Percentiles rank a stretch among this genome's conserved stretches.
Evolutionary conservation across 2,797 vertebrate species (phyloP).

Genomic region (Sternarchorhynchus goeldii): DNA sequence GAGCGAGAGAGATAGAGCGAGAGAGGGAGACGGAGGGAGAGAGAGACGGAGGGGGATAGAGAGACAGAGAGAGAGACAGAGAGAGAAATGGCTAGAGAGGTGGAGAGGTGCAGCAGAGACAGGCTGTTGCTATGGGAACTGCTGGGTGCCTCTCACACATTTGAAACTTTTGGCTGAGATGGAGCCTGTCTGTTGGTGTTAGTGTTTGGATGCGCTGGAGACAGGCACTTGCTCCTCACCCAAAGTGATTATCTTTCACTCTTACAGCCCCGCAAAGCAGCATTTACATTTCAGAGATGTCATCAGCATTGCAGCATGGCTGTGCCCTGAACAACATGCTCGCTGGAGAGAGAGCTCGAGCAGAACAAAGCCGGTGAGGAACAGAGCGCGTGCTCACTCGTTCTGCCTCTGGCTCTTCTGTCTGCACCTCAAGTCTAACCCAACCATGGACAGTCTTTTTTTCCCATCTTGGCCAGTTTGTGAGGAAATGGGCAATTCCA

Average conservation of each 20-base stretch:
- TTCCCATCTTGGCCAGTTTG: too few relatives aligned
- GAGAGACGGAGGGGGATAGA: too few relatives aligned
- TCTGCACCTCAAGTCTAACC: too few relatives aligned
- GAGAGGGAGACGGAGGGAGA: background rate
- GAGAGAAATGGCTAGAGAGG: background rate
- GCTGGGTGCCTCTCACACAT: conserved; percentile 20
- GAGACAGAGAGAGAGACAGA: background rate
- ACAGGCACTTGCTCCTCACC: conserved; percentile 17
- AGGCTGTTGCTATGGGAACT: conserved; percentile 52
- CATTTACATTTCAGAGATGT: conserved; percentile 16
- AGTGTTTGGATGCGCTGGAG: conserved; percentile 10
- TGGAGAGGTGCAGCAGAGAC: conserved; percentile 16
- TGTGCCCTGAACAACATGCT: background rate
- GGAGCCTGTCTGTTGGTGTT: conserved; percentile 21
- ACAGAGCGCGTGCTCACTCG: too few relatives aligned
- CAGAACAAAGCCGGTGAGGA: background rate
- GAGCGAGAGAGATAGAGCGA: background rate
- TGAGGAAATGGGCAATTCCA: too few relatives aligned
- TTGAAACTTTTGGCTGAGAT: conserved; percentile 43
- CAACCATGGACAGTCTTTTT: too few relatives aligned
- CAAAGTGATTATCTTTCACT: background rate
- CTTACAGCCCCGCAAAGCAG: conserved; percentile 10
- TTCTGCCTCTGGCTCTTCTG: too few relatives aligned
- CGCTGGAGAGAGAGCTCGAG: background rate
- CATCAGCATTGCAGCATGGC: background rate